Evolutionary conservation across 2,113 vertebrate genomes (phyloP).

Genomic region (Megaceryle maxima): DNA sequence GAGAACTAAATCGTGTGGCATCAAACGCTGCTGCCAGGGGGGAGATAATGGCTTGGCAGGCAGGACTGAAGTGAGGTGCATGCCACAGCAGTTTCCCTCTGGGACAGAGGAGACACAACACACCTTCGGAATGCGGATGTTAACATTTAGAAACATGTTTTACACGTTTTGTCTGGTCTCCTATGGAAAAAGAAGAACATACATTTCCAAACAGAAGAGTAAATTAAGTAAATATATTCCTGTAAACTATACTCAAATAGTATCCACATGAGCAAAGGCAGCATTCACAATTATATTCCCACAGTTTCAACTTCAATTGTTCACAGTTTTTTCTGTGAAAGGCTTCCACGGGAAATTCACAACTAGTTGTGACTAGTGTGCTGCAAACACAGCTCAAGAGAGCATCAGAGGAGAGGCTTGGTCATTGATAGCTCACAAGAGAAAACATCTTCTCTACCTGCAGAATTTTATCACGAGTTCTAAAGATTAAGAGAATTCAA

Average conservation of each 20-base stretch:
- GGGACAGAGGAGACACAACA: background rate
- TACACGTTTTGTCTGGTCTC: background rate
- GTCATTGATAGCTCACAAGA: background rate
- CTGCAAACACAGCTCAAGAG: background rate
- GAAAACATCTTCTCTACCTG: background rate
- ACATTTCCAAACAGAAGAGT: background rate
- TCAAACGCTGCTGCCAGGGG: background rate
- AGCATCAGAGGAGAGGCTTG: rapidly evolving
- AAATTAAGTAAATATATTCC: background rate
- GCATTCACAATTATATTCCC: background rate
- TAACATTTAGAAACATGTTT: background rate
- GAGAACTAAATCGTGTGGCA: background rate
- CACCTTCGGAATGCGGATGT: background rate
- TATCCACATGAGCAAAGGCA: background rate
- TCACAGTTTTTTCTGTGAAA: background rate
- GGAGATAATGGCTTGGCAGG: rapidly evolving
- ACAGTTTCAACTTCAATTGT: background rate
- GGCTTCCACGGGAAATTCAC: background rate
- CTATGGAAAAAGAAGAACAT: background rate
- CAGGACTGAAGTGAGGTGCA: background rate
- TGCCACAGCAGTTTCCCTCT: background rate
- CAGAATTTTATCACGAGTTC: background rate
- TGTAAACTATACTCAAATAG: background rate
- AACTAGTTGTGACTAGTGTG: background rate
- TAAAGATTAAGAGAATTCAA: background rate